phyloP scores from a whole-genome alignment of 2,113 vertebrate genomes.

The Hyperopisus bebe region DNA sequence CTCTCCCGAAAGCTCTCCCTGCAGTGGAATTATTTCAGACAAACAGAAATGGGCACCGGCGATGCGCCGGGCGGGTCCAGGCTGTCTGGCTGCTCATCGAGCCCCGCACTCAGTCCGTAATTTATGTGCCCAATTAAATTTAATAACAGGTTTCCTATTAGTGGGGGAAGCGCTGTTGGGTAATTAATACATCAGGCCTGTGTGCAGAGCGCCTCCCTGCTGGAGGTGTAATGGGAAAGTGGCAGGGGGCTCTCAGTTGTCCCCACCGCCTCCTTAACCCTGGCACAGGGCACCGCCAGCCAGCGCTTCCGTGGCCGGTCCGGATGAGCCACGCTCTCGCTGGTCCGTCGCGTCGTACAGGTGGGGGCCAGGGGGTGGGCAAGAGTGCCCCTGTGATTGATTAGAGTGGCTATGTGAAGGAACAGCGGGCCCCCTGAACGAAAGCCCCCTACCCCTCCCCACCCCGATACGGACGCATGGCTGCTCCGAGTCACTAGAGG shows the following conservation, averaged over 20 bases:
- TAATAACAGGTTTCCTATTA: constrained; percentile 45
- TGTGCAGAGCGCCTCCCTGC: constrained; percentile 34
- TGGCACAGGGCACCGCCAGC: background rate
- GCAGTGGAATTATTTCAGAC: background rate
- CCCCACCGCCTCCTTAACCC: constrained; percentile 16
- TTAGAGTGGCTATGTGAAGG: constrained; percentile 34
- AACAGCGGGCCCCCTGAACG: constrained; percentile 34
- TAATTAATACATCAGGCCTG: constrained; percentile 29
- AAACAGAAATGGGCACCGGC: background rate
- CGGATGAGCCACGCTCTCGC: background rate
- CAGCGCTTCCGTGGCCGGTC: background rate
- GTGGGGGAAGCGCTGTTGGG: constrained; percentile 36
- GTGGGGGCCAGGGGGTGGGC: constrained; percentile 17
- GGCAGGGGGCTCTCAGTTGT: constrained; percentile 31
- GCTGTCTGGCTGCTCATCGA: background rate
- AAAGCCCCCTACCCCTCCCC: background rate
- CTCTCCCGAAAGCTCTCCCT: background rate
- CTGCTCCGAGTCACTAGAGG: constrained; percentile 7
- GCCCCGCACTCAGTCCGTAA: constrained; percentile 27
- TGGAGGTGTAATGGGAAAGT: constrained; percentile 47
- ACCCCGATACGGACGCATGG: background rate
- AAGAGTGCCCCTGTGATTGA: constrained; percentile 37
- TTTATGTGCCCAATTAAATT: constrained; percentile 47
- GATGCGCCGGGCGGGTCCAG: background rate
- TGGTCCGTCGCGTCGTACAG: background rate